Conservation (phyloP, 53 echinoderm and acorn worm genomes). For the Stichopus horrens region DNA sequence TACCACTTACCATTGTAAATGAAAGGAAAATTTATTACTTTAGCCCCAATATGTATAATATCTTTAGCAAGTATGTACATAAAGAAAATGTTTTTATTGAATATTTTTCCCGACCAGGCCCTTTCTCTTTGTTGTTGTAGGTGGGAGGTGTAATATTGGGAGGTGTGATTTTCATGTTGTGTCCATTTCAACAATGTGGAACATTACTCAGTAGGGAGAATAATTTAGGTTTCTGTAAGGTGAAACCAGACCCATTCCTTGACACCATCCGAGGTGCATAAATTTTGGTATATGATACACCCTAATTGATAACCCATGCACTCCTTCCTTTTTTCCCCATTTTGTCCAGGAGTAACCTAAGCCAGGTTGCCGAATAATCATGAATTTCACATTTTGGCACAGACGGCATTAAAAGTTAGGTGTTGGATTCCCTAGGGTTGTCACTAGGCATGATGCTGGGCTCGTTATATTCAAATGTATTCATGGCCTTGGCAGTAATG, state of each 20-base stretch:
- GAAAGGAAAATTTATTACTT: too few relatives aligned
- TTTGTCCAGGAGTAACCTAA: slow-evolving; percentile 42
- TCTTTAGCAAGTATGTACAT: neutral
- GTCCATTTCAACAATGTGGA: neutral
- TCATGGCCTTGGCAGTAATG: slow-evolving; percentile 49
- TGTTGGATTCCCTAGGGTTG: slow-evolving; percentile 31
- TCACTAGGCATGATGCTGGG: slow-evolving; percentile 23
- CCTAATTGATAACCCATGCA: slow-evolving; percentile 42
- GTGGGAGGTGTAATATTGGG: neutral
- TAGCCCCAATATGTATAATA: too few relatives aligned
- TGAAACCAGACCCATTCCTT: slow-evolving; percentile 23
- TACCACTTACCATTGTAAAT: too few relatives aligned
- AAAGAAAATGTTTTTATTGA: neutral
- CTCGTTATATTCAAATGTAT: slow-evolving; percentile 46
- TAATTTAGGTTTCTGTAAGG: slow-evolving; percentile 3
- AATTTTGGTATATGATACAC: slow-evolving; percentile 38
- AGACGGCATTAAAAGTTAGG: slow-evolving; percentile 32
- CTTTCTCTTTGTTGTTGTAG: neutral
- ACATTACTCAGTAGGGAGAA: slow-evolving; percentile 1
- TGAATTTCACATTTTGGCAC: slow-evolving; percentile 41
- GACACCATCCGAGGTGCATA: slow-evolving; percentile 29
- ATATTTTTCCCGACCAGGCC: neutral
- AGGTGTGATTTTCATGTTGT: slow-evolving; percentile 24
- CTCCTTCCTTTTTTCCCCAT: slow-evolving; percentile 4
- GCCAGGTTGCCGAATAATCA: slow-evolving; percentile 32